Base-by-base conservation (phyloP, 2,888 invertebrate genomes). In the Phyto melanocephala region DNA sequence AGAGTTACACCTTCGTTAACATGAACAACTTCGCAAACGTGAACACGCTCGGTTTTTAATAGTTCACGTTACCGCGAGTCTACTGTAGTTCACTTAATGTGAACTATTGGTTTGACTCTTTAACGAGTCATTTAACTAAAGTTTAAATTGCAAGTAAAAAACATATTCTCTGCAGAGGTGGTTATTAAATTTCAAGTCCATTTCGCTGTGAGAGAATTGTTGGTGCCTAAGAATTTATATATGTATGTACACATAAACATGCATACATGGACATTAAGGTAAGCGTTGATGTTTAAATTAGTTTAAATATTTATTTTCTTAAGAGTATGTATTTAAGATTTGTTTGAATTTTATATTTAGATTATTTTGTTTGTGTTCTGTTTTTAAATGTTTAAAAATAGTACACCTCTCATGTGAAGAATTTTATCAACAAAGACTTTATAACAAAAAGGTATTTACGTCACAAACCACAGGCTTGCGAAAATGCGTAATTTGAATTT, bases 91-190 rank as follows among this genome's bases (percentile, higher is more conserved):
- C 40, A 72, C 45, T 72, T 74, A 50, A 67, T 74, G 68, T 68
- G 11, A 47, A 70, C 50, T 67, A n/a, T 76, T 65, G 75, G 71
- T 81, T 81, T 77, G 72, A 81, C 72, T 77, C 13, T 68, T 72
- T 74, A 68, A 74, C 52, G 45, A 60, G 28, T n/a, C 60, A 79
- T 71, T 79, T 75, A 79, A 70, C 67, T 17, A 10, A 63, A 24
- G 35, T 35, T 6, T 50, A 52, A 17, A 17, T 33, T 7, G 33
- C 2, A 71, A n/a, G 10, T 7, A 52, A 72, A n/a, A n/a, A n/a
- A 50, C 17, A 58, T 24, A 22, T 8, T 15, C 75, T 45, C 70
- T 45, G 58, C 81, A 79, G 70, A 78, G 81, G 81, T 78, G 70
- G 11, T 33, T 42, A 5, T 6, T 17, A n/a, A n/a, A n/a, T 33